phyloP scores from a whole-genome alignment of 2,888 invertebrate species.

The Pocota personata region DNA sequence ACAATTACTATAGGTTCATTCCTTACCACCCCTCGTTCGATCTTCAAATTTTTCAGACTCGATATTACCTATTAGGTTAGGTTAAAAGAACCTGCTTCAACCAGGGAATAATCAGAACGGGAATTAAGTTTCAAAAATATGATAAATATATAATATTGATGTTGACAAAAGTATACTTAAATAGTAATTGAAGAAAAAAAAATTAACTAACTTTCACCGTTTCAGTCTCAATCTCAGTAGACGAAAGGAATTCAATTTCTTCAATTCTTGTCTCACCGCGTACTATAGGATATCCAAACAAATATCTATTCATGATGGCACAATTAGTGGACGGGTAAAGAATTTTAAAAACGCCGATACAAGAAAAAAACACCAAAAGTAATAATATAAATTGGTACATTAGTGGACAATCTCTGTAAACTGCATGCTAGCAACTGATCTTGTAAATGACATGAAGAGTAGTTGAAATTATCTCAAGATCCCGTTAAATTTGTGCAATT shows the following conservation, averaged over 20 bases:
- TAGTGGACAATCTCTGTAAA: conserved; percentile 9
- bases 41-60: no score
- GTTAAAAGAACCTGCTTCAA: no score
- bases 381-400: conserved; percentile 1
- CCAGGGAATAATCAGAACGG: no score
- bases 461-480: neutral
- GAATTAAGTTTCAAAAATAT: no score
- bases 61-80: no score
- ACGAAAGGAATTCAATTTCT: conserved; percentile 58
- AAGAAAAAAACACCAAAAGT: conserved; percentile 1
- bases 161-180: neutral
- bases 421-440: neutral
- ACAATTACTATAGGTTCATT: no score
- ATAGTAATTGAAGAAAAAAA: neutral
- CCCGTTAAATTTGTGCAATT: conserved; percentile 5
- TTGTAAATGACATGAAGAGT: neutral
- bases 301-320: conserved; percentile 45
- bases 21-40: no score
- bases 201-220: conserved; percentile 1
- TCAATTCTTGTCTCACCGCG: conserved; percentile 14
- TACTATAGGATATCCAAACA: conserved; percentile 27
- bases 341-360: conserved; percentile 1
- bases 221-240: conserved; percentile 12
- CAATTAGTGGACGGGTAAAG: conserved; percentile 2
- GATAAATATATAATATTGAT: no score